Evolutionary conservation across 2,797 vertebrate species (phyloP).

Genomic region (Apogon hyalosoma): DNA sequence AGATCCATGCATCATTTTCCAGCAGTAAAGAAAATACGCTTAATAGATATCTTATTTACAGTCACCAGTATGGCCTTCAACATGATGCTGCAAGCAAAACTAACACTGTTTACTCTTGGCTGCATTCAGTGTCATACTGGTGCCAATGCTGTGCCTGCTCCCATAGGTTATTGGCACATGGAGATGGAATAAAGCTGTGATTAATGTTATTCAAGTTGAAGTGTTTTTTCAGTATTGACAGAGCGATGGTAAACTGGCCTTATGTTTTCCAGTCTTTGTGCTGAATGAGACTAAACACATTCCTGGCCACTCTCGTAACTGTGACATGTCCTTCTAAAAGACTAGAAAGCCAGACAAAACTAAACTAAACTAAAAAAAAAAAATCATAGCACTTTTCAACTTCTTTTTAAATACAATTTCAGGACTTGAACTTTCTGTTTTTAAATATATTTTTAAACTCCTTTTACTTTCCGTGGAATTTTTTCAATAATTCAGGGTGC

Average conservation of each 20-base stretch:
- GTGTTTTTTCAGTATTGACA: constrained; percentile 23
- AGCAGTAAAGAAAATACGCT: too few species aligned
- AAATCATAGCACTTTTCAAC: too few species aligned
- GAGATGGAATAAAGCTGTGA: constrained; percentile 20
- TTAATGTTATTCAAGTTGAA: constrained; percentile 17
- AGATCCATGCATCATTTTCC: too few species aligned
- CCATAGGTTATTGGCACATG: constrained; percentile 5
- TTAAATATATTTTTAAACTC: too few species aligned
- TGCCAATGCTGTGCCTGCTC: constrained; percentile 9
- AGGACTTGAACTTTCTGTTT: too few species aligned
- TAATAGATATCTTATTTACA: too few species aligned
- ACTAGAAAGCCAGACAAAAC: too few species aligned
- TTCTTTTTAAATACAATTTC: too few species aligned
- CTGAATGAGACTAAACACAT: constrained; percentile 18
- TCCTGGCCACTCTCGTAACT: neutral
- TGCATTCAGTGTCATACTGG: neutral
- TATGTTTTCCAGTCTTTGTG: constrained; percentile 27
- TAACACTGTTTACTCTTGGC: constrained; percentile 2
- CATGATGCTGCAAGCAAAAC: neutral
- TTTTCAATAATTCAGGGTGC: too few species aligned
- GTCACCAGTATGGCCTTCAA: too few species aligned
- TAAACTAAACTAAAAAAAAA: too few species aligned
- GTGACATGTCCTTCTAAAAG: neutral
- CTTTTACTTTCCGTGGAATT: too few species aligned
- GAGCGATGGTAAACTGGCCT: constrained; percentile 7